Evolutionary conservation across 2,113 vertebrate genomes (phyloP).

Genomic region (Atrichornis clamosus): DNA sequence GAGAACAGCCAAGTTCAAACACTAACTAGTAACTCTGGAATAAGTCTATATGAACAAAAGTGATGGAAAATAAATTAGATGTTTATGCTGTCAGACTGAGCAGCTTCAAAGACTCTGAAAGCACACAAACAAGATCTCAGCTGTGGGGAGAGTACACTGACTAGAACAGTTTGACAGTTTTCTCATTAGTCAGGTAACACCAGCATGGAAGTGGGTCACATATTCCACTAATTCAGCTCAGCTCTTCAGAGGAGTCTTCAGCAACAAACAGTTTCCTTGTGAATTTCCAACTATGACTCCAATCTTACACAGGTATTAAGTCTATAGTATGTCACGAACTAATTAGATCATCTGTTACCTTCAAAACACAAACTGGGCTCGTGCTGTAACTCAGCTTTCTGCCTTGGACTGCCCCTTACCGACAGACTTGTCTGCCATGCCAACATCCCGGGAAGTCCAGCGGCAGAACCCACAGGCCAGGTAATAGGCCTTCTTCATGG

Average conservation of each 20-base stretch:
- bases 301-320: background rate
- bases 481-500: constrained; percentile 98
- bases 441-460: constrained; percentile 96
- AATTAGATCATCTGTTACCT: background rate
- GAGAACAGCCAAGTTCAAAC: background rate
- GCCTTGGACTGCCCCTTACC: constrained; percentile 74
- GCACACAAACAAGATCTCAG: background rate
- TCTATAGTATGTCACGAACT: fast-evolving
- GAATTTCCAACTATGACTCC: background rate
- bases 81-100: background rate
- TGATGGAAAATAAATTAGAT: background rate
- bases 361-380: background rate
- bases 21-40: background rate
- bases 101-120: background rate
- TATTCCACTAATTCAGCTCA: background rate
- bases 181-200: background rate
- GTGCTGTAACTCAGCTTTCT: background rate
- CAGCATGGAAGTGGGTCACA: background rate
- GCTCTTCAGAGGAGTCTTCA: background rate
- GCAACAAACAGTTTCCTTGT: background rate
- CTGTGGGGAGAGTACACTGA: fast-evolving
- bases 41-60: background rate
- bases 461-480: constrained; percentile 97
- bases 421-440: constrained; percentile 98
- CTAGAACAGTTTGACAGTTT: background rate